Base-by-base conservation (phyloP, 2,113 vertebrate species). In the Scytalopus superciliaris region DNA sequence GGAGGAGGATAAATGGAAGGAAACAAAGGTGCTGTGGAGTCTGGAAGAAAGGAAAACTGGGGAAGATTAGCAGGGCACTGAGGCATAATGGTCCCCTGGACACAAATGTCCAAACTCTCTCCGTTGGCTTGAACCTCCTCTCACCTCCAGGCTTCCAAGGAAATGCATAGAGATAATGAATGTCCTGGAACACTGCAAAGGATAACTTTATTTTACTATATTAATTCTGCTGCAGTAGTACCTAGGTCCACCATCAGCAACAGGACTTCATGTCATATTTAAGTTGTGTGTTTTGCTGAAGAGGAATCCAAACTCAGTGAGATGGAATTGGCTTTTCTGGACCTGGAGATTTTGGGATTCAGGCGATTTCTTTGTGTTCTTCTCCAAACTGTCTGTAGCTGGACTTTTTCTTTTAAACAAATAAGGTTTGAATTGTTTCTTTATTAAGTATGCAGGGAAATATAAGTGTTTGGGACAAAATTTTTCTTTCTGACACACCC, bases 11-110 rank as follows among this genome's bases (percentile, higher is more conserved):
- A 94, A 96, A 95, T 63, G 42, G 87, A 92, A 69, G 80, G 95
- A 97, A 96, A 97, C 96, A 97, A 97, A 98, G 97, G 96, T 98
- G 90, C 95, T 87, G 21, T 60, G 80, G 96, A 92, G 94, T 77
- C 69, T 83, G 88, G 64, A 94, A 97, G 95, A 96, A 95, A 97
- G 92, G 81, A 93, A 66, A 90, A 84, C 68, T 45, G 62, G 89
- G 88, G 62, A 68, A 47, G 68, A 90, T 97, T 96, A 96, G 85
- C 62, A 59, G 50, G 69, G 79, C 78, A 24, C 93, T 93, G 72
- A 79, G 90, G 52, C 53, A 44, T 62, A 87, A 87, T 92, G 88
- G 77, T 93, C 60, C 82, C 55, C 42, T 77, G 88, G 88, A 85
- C n/a, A 47, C 59, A 59, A 81, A 83, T 37, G 44, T 59, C 80